Evolutionary conservation across 2,888 invertebrate genomes (phyloP).

Genomic region (Parapristionchus giblindavisi): DNA sequence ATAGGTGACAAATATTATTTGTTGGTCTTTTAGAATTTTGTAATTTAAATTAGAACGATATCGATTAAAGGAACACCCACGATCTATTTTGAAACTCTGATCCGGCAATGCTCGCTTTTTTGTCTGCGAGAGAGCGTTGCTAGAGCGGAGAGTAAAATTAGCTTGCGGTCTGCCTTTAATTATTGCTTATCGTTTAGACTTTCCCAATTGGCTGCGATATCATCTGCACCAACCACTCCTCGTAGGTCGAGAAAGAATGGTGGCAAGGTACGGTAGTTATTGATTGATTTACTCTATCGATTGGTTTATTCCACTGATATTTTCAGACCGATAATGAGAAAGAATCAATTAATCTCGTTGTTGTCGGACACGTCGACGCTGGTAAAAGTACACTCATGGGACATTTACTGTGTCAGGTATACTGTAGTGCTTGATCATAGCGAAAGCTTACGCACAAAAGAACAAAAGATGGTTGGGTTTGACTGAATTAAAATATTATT

Average conservation of each 20-base stretch:
- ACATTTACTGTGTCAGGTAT: conserved; percentile 80
- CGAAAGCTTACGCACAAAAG: too few relatives aligned
- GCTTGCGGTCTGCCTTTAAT: too few relatives aligned
- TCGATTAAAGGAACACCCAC: too few relatives aligned
- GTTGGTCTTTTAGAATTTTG: too few relatives aligned
- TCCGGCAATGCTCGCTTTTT: too few relatives aligned
- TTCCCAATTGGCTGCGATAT: conserved; percentile 51
- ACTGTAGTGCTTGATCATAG: too few relatives aligned
- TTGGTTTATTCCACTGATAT: background rate
- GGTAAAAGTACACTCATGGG: conserved; percentile 98
- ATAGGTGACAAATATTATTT: background rate
- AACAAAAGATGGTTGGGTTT: too few relatives aligned
- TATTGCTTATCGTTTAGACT: conserved; percentile 41
- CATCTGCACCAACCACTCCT: conserved; percentile 45
- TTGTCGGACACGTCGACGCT: conserved; percentile 89
- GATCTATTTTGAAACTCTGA: too few relatives aligned
- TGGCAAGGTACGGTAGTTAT: conserved; percentile 8
- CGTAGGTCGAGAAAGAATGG: conserved; percentile 42
- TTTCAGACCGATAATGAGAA: background rate
- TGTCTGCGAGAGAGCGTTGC: too few relatives aligned
- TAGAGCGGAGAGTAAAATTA: too few relatives aligned
- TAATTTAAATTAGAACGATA: too few relatives aligned
- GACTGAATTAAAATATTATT: background rate
- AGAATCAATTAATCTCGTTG: conserved; percentile 66
- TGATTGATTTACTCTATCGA: background rate